Base-by-base conservation (phyloP, 2,113 vertebrate genomes). In the Sturnira hondurensis region DNA sequence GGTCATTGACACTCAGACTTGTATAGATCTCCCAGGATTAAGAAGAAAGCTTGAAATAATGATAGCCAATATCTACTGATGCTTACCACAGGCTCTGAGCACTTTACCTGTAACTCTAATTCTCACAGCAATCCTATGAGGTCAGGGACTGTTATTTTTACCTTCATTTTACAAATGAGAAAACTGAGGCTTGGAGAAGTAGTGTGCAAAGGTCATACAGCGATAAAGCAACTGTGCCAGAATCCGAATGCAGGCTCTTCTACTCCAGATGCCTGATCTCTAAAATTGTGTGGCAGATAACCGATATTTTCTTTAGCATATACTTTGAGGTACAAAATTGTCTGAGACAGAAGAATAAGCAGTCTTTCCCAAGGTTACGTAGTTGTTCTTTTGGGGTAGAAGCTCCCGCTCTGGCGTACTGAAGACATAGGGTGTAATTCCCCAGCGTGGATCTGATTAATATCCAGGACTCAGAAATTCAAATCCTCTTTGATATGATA, bases 401-500 rank as follows among this genome's bases (percentile, higher is more conserved):
- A 68, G n/a, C 73, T 91, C 68, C 82, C 58, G 77, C 80, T 96
- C 96, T 86, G 89, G 58, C 41, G 87, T 87, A 56, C 54, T 82
- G 31, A 93, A 73, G 65, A 94, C 50, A 61, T 31, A 81, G 58
- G 38, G 26, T 88, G 12, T 86, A 87, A 92, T 89, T 86, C 26
- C 20, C 41, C 82, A 94, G 86, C 41, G 82, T 94, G 31, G 88
- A 70, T 92, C 76, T 95, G 93, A 78, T 74, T 87, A 94, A 86
- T 74, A 95, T 71, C 19, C 9, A 81, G 36, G 36, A 36, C n/a
- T 52, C 50, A 96, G 52, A 36, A 24, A 97, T 87, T 85, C 7
- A 33, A 97, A 87, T 93, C 58, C 67, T 86, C 24, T 96, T 96
- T 89, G 61, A 95, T n/a, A 77, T 85, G n/a, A 52, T 96, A 93